Evolutionary conservation across 2,888 invertebrate species (phyloP).

Genomic region (Thyatira batis): DNA sequence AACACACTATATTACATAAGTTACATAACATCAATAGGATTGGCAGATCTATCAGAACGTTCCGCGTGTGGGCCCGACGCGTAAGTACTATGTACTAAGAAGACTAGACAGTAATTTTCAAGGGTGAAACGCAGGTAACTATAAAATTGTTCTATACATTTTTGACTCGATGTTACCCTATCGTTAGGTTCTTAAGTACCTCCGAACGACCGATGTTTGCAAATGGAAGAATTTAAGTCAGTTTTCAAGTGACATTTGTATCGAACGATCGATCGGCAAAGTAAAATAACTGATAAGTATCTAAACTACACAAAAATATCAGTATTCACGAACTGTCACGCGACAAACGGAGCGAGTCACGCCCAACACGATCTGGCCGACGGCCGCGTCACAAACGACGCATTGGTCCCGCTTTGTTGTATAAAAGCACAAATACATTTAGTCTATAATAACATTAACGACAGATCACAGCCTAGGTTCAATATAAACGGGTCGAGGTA

Average conservation of each 20-base stretch:
- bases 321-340: not conserved
- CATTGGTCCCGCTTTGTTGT: slow-evolving; percentile 62
- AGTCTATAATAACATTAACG: slow-evolving; percentile 61
- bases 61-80: slow-evolving; percentile 32
- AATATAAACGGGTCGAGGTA: slow-evolving; percentile 52
- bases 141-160: slow-evolving; percentile 2
- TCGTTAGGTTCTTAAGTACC: not conserved
- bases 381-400: slow-evolving; percentile 11
- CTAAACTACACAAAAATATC: not conserved
- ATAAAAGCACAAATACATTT: slow-evolving; percentile 56
- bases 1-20: slow-evolving; percentile 25
- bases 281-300: not conserved
- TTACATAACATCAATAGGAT: slow-evolving; percentile 11
- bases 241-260: not conserved
- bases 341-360: not conserved
- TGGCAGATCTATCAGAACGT: slow-evolving; percentile 50
- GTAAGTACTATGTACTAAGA: slow-evolving; percentile 14
- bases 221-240: not conserved
- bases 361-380: not conserved
- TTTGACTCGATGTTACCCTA: not conserved
- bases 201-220: not conserved
- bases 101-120: slow-evolving; percentile 10
- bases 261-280: not conserved
- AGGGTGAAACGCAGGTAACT: not conserved
- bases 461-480: slow-evolving; percentile 80